Evolutionary conservation across 2,888 invertebrate species (phyloP).

Genomic region (Melanotus villosus): DNA sequence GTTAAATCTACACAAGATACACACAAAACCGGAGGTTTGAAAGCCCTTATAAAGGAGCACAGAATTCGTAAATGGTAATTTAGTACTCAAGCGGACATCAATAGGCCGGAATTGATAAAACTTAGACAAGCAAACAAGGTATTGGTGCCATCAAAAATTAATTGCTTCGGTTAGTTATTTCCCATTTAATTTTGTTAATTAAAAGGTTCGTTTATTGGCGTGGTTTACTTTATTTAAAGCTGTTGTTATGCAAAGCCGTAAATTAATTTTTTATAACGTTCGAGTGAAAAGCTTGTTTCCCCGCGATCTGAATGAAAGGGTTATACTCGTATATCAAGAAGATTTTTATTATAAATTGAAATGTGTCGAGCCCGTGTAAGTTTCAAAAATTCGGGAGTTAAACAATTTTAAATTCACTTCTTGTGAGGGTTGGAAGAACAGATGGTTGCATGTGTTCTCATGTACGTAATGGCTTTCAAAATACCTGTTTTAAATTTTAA

Average conservation of each 20-base stretch:
- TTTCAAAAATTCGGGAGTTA: slow-evolving; percentile 10
- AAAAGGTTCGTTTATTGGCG: no score
- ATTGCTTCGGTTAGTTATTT: slow-evolving; percentile 2
- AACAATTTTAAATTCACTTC: slow-evolving; percentile 17
- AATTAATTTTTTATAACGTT: background rate
- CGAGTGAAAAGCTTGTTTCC: no score
- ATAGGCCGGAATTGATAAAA: slow-evolving; percentile 7
- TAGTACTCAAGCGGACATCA: slow-evolving; percentile 13
- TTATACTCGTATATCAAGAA: background rate
- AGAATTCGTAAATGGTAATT: slow-evolving; percentile 15
- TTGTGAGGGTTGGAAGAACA: slow-evolving; percentile 1
- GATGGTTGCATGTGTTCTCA: slow-evolving; percentile 36
- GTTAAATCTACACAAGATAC: slow-evolving; percentile 5
- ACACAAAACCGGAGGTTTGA: slow-evolving; percentile 7
- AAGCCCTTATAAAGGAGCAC: slow-evolving; percentile 8
- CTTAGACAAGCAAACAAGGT: background rate
- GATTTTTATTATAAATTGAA: slow-evolving; percentile 9
- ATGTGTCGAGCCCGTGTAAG: background rate
- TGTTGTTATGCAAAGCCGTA: no score
- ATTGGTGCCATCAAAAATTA: background rate
- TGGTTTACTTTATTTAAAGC: no score
- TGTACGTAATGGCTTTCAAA: slow-evolving; percentile 39
- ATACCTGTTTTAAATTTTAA: slow-evolving; percentile 42
- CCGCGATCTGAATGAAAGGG: no score
- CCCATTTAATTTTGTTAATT: no score